Percentiles rank a stretch among this genome's conserved stretches.
These are phyloP conservation scores for Lymantria monacha DNA, from an alignment of 2,888 invertebrate species.

Conservation along the genomic window DNA sequence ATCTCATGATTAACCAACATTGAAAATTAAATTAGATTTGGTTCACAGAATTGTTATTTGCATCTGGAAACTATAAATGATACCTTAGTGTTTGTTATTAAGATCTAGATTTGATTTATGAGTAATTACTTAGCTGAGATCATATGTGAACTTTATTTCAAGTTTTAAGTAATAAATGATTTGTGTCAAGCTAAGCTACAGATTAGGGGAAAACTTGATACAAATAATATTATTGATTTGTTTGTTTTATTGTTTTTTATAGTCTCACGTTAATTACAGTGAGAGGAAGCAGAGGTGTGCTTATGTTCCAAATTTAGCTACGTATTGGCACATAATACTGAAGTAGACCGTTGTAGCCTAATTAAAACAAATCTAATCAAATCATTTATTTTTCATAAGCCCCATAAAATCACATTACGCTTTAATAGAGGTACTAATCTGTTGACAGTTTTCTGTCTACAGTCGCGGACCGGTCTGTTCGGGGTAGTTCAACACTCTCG, in stretches of 20 bases:
- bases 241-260: conserved; percentile 9
- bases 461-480: too few species aligned
- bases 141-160: conserved; percentile 46
- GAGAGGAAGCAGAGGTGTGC: too few species aligned
- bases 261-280: background rate
- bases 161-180: conserved; percentile 49
- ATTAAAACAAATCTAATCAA: too few species aligned
- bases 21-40: conserved; percentile 62
- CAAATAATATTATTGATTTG: conserved; percentile 6
- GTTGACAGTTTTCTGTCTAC: too few species aligned
- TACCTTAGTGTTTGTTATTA: conserved; percentile 1
- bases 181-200: conserved; percentile 52
- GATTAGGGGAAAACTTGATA: conserved; percentile 19
- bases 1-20: conserved; percentile 57
- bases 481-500: too few species aligned
- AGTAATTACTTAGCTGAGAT: background rate
- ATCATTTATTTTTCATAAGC: too few species aligned
- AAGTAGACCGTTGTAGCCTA: too few species aligned
- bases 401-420: too few species aligned
- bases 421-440: too few species aligned
- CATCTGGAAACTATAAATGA: background rate
- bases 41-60: background rate
- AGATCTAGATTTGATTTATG: conserved; percentile 4
- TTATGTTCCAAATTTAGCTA: too few species aligned
- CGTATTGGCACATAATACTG: too few species aligned